phyloP scores from a whole-genome alignment of 2,113 vertebrate genomes.

The Esox niger region DNA sequence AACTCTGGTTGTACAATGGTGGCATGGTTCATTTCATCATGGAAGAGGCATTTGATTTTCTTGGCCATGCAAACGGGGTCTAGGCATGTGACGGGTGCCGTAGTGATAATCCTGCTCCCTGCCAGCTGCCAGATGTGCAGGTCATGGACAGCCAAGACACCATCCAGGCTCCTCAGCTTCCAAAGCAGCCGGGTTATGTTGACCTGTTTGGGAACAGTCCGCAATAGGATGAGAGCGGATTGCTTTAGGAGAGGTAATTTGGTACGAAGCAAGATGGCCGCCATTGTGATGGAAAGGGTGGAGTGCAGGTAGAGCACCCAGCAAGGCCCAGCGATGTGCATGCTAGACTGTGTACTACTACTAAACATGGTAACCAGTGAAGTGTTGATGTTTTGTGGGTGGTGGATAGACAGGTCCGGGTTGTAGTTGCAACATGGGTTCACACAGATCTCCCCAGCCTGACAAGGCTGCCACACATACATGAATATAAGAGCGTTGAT shows the following conservation, averaged over 20 bases:
- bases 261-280: conserved; percentile 92
- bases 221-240: conserved; percentile 97
- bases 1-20: conserved; percentile 98
- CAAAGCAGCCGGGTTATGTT: conserved; percentile 84
- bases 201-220: conserved; percentile 97
- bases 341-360: no score
- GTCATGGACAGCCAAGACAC: conserved; percentile 93
- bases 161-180: conserved; percentile 68
- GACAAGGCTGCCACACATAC: conserved; percentile 86
- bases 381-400: conserved; percentile 67
- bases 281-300: conserved; percentile 91
- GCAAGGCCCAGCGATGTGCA: conserved; percentile 82
- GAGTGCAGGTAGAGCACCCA: conserved; percentile 98
- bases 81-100: conserved; percentile 96
- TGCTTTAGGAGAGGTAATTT: conserved; percentile 96
- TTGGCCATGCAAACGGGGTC: conserved; percentile 95
- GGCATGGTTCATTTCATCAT: conserved; percentile 94
- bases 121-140: conserved; percentile 97
- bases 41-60: conserved; percentile 94
- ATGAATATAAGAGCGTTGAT: conserved; percentile 89
- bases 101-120: conserved; percentile 96
- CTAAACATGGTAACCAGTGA: no score
- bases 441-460: conserved; percentile 67
- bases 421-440: conserved; percentile 81
- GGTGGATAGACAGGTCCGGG: no score